phyloP scores from a whole-genome alignment of 2,113 vertebrate species.

The Hippocampus zosterae region DNA sequence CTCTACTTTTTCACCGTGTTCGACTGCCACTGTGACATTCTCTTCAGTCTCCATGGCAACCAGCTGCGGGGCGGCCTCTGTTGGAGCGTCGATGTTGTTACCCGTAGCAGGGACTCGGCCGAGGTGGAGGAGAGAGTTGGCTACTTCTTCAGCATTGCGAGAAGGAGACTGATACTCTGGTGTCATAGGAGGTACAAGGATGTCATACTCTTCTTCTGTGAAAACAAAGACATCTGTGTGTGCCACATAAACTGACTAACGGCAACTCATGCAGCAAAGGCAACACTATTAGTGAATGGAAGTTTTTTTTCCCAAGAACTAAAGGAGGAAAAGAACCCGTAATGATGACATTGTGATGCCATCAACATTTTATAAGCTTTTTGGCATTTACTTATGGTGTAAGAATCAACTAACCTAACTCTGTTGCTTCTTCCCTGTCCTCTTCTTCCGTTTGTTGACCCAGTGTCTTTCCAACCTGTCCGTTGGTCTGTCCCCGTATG shows the following conservation, averaged over 20 bases:
- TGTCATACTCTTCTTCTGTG: conserved; percentile 71
- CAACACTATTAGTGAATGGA: not conserved
- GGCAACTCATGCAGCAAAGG: not conserved
- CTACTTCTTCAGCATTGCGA: conserved; percentile 60
- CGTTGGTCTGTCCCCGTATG: conserved; percentile 7
- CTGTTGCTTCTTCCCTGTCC: conserved; percentile 25
- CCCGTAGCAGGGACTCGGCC: conserved; percentile 67
- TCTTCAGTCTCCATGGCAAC: conserved; percentile 53
- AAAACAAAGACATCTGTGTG: conserved; percentile 12
- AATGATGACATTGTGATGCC: not conserved
- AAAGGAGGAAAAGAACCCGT: not conserved
- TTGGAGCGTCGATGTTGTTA: conserved; percentile 17
- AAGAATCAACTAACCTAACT: conserved; percentile 40
- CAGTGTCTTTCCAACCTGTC: conserved; percentile 19
- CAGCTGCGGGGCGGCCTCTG: conserved; percentile 32
- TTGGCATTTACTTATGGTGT: not conserved
- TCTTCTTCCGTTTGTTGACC: conserved; percentile 26
- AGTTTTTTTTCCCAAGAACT: not conserved
- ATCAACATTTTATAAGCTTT: conserved; percentile 3
- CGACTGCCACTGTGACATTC: conserved; percentile 34
- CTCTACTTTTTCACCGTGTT: conserved; percentile 63
- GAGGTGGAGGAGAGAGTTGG: conserved; percentile 85
- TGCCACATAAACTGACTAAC: not conserved
- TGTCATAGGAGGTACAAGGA: conserved; percentile 51
- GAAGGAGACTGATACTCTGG: conserved; percentile 29